phyloP scores from a whole-genome alignment of 2,888 invertebrate species.

The Drosophila diplacantha region DNA sequence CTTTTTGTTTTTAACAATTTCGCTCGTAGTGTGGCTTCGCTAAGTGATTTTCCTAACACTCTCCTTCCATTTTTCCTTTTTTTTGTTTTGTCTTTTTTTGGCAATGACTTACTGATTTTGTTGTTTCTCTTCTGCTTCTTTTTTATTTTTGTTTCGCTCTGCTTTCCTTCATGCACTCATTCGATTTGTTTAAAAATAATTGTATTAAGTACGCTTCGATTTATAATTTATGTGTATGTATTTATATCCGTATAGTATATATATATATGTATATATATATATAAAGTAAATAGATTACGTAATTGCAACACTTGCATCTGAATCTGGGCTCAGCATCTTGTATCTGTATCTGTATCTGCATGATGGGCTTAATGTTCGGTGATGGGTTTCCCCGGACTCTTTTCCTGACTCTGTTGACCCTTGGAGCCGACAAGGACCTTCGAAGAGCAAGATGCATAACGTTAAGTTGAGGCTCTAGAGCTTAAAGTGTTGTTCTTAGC shows the following conservation, averaged over 20 bases:
- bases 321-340: conserved; percentile 2
- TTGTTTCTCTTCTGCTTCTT: conserved; percentile 43
- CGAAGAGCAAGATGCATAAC: background rate
- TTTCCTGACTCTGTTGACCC: conserved; percentile 35
- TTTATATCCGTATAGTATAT: conserved; percentile 52
- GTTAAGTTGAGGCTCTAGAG: background rate
- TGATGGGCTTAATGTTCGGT: background rate
- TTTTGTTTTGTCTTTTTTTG: conserved; percentile 48
- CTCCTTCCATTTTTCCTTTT: background rate
- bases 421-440: conserved; percentile 6
- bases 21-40: conserved; percentile 20
- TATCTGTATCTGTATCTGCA: background rate
- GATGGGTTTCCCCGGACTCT: background rate
- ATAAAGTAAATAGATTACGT: conserved; percentile 73
- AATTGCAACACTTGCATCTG: conserved; percentile 61
- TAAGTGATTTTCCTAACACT: conserved; percentile 27
- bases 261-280: conserved; percentile 46
- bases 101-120: conserved; percentile 70
- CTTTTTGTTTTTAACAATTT: conserved; percentile 45
- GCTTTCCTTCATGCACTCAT: conserved; percentile 15
- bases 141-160: conserved; percentile 2
- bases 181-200: conserved; percentile 53
- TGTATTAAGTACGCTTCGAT: conserved; percentile 47
- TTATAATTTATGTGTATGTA: conserved; percentile 50
- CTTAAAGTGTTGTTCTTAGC: background rate